Percentiles rank a stretch among this genome's conserved stretches.
Conservation (phyloP, 2,888 invertebrate genomes). For the Bembecia ichneumoniformis region DNA sequence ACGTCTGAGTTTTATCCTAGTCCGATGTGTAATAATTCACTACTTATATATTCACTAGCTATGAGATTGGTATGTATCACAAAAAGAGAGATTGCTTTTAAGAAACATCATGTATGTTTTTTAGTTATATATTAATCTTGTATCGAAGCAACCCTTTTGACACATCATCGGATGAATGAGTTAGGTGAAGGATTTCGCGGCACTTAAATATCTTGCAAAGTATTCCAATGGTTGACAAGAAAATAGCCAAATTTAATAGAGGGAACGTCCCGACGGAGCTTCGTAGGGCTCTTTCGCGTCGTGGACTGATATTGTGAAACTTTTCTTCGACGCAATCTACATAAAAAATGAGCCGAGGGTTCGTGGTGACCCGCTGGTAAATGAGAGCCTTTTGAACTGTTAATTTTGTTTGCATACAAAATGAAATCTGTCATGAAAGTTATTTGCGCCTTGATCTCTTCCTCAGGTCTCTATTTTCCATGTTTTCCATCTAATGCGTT, state of each 20-base stretch:
- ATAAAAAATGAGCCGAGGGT: conserved; percentile 68
- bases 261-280: conserved; percentile 36
- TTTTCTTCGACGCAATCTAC: conserved; percentile 68
- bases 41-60: too few species aligned
- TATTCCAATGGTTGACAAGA: conserved; percentile 39
- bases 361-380: conserved; percentile 62
- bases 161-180: not conserved
- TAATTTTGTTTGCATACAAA: conserved; percentile 66
- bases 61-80: too few species aligned
- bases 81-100: too few species aligned
- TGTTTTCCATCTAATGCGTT: conserved; percentile 13
- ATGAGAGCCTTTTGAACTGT: conserved; percentile 67
- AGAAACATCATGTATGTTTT: too few species aligned
- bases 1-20: too few species aligned
- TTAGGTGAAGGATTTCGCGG: conserved; percentile 10
- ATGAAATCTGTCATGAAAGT: conserved; percentile 62
- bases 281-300: conserved; percentile 37
- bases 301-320: conserved; percentile 66
- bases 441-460: conserved; percentile 49
- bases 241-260: conserved; percentile 55
- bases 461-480: conserved; percentile 21
- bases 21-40: too few species aligned
- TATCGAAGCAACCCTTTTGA: not conserved
- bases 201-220: conserved; percentile 35
- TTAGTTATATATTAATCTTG: too few species aligned